Base-by-base conservation (phyloP, 2,797 vertebrate species). In the Amniataba percoides region DNA sequence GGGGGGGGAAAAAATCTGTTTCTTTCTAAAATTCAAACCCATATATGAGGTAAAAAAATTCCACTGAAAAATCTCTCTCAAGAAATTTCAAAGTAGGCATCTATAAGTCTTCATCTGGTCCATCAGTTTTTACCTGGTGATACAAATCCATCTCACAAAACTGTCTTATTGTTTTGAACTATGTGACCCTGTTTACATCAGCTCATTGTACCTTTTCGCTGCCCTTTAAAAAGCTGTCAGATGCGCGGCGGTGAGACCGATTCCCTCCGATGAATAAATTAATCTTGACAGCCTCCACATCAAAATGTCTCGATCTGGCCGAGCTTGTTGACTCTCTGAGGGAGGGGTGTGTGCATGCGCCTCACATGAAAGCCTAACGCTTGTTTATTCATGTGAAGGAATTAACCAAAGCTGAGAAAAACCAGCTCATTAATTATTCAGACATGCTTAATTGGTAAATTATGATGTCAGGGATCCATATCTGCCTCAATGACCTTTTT, bases 371-470 rank as follows among this genome's bases (percentile, higher is more conserved):
- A 78, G 27, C 3, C 18, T 12, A 3, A 25, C 3, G 48, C 64
- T 66, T 51, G 48, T 53, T 80, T 60, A 85, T 82, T 68, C 59
- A 13, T 25, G 57, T 21, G 60, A 72, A 82, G 46, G 62, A 84
- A 80, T 66, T 23, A 80, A 78, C 49, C 49, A 74, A 82, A 60
- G 73, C 60, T 46, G 25, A 73, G 56, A 49, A 82, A 90, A 85
- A 79, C 70, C 53, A 48, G 18, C 45, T 7, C 63, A 81, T 87
- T 86, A 64, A 89, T 89, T 75, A 90, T 90, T 83, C 75, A 83
- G 65, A 87, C 81, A 31, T 60, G 60, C 61, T 53, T 87, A 90
- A 92, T 91, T 84, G 67, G 70, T 86, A 80, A 84, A 91, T 90
- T 85, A 87, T 65, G 71, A 77, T 65, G 74, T 70, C 83, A 80